phyloP scores from a whole-genome alignment of 2,888 invertebrate genomes.

The Lysandra bellargus region DNA sequence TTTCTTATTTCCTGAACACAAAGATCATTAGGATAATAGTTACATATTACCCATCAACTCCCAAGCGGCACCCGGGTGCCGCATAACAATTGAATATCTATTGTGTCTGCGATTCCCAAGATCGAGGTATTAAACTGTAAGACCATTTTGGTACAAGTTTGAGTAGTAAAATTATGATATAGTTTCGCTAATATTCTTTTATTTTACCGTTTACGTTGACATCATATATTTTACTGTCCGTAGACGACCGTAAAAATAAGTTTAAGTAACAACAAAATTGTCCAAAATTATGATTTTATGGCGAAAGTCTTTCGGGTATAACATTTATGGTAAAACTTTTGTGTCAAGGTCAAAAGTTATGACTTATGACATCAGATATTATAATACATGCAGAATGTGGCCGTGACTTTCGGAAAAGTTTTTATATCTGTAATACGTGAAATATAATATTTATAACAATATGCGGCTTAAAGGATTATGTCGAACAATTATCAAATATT shows the following conservation, averaged over 20 bases:
- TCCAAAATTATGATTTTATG: neutral
- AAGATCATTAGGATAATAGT: too few relatives aligned
- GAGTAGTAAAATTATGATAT: neutral
- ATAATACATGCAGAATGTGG: neutral
- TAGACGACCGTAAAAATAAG: conserved; percentile 5
- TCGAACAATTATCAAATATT: too few relatives aligned
- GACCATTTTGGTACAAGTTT: neutral
- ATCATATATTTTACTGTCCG: neutral
- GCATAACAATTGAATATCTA: too few relatives aligned
- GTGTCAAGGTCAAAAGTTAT: neutral
- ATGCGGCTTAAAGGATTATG: too few relatives aligned
- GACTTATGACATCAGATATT: neutral
- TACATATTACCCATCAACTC: too few relatives aligned
- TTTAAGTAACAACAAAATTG: neutral
- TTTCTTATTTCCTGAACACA: too few relatives aligned
- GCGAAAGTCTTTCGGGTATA: neutral
- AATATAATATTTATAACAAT: too few relatives aligned
- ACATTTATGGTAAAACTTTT: conserved; percentile 6
- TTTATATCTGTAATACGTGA: neutral
- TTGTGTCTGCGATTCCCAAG: too few relatives aligned
- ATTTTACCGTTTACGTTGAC: neutral
- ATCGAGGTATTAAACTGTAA: neutral
- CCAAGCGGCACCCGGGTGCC: too few relatives aligned
- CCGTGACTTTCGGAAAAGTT: neutral
- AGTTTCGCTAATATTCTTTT: neutral